Evolutionary conservation across 2,113 vertebrate species (phyloP), one percentile per base, ranked within the genome.

Genomic region (Muntiacus muntjak): DNA sequence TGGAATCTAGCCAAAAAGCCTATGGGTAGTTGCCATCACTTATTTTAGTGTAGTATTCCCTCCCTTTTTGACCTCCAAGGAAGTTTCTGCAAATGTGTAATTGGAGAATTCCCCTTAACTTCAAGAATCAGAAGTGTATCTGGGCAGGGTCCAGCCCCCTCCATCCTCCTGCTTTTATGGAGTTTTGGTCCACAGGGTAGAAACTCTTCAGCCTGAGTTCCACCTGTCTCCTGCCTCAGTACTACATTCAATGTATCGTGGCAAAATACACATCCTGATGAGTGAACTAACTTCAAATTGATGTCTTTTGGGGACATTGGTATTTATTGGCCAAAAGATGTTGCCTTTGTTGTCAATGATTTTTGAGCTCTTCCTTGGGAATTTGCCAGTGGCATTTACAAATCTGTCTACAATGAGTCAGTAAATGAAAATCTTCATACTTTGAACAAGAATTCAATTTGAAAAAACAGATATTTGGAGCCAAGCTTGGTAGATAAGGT

Each of bases 351-450:
- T 88, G 17, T 82, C 52, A 58, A 33, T 92, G 76, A 67, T 33
- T 95, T 95, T 50, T 96, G 88, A 95, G 45, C 9, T 86, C 28
- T 60, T 88, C 40, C 87, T 97, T 67, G 52, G 76, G 67, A 95
- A 96, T 93, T 93, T 94, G 55, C 93, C 82, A 64, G 85, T 67
- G 83, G 33, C 67, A 64, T 93, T 97, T 85, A 58, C 25, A 95
- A 85, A 88, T 67, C 79, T 58, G 94, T 67, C 23, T 10, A 25
- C 33, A 92, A 13, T 81, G 81, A 97, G 58, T 92, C 25, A 52
- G 50, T 93, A 92, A 91, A 86, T 82, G 45, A 87, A 92, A 36
- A 88, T 87, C 52, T 89, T 78, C 82, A 19, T 86, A 93, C 6
- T 23, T 36, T 52, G 79, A 91, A 54, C 10, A 97, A 91, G 36